Evolutionary conservation across 2,888 invertebrate genomes (phyloP), one percentile per base, ranked within the genome.

Genomic region (Caenorhabditis parvicauda): DNA sequence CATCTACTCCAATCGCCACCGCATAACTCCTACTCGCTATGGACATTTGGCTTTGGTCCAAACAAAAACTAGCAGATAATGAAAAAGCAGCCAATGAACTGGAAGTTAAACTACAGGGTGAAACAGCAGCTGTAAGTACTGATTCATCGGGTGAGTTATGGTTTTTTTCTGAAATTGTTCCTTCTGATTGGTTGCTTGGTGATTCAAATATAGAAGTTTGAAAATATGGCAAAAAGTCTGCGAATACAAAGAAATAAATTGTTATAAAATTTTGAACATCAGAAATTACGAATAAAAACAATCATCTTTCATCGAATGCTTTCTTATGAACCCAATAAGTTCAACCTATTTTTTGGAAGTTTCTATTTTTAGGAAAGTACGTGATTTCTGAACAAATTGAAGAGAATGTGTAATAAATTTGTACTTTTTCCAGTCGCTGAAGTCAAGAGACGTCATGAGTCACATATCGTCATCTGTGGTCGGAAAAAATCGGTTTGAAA

Each of bases 1-100:
- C n/a, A n/a, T n/a, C n/a, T n/a, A n/a, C n/a, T n/a, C n/a, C n/a
- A n/a, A n/a, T n/a, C n/a, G n/a, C n/a, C n/a, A n/a, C n/a, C n/a
- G n/a, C n/a, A n/a, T n/a, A n/a, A n/a, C n/a, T n/a, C 29, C 14
- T 35, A 42, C n/a, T 22, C 3, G 51, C 21, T 44, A 67, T 69
- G 63, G 64, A 72, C 44, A 68, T 72, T 47, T 72, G 72, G 72
- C 64, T 66, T 19, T 39, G 70, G 17, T 63, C 72, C 0, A 66
- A 65, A 46, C 54, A 55, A 42, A 72, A 72, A 48, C 46, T 64
- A 4, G 53, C 28, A 3, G 72, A 70, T 55, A 68, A 64, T 35
- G 53, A 67, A 35, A 61, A 63, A 52, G 53, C 52, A 53, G 53
- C 62, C 3, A 62, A 54, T 2, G 61, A 70, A 44, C 46, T 65